Percentiles rank a stretch among this genome's conserved stretches.
Conservation (phyloP, 1,140 invertebrate genomes). For the roundworm (Caenorhabditis elegans) region WBcel235 BX284606.5:9555501-9556000, state of each 20-base stretch:
- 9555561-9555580: no score
- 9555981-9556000: neutral
- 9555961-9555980: neutral
- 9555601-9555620: no score
- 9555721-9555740: no score
- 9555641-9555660: constrained; percentile 31
- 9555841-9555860: no score
- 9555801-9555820: neutral
- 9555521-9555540: no score
- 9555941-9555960: neutral
- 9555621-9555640: no score
- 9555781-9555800: neutral
- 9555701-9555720: no score
- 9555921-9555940: neutral
- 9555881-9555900: constrained; percentile 30
- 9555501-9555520: neutral
- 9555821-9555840: neutral
- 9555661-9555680: neutral
- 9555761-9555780: neutral
- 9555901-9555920: neutral
- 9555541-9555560: no score
- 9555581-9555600: no score
- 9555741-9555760: neutral
- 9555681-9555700: neutral
- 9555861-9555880: constrained; percentile 9